Conservation (phyloP, 2,113 vertebrate species). For the Erpornis zantholeuca region DNA sequence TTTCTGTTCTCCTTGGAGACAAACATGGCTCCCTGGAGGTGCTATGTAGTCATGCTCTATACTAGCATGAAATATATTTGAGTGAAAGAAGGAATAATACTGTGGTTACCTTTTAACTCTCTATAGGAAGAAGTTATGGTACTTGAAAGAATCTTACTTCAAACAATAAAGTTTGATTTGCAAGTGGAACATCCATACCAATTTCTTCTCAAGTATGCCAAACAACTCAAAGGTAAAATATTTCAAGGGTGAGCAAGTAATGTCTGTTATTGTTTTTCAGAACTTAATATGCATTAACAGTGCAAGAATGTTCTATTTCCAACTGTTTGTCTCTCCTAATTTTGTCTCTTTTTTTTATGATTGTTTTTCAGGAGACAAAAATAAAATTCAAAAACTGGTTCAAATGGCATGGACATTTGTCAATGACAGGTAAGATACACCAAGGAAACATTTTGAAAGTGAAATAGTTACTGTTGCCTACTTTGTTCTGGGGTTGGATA, state of each 20-base stretch:
- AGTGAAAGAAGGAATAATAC: not conserved
- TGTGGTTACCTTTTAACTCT: not conserved
- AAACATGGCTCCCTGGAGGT: not conserved
- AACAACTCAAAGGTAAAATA: conserved; percentile 94
- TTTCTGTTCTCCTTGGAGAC: not conserved
- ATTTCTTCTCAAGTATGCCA: conserved; percentile 95
- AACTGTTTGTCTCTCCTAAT: not conserved
- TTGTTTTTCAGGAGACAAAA: conserved; percentile 87
- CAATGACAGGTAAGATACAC: conserved; percentile 87
- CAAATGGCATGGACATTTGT: conserved; percentile 99
- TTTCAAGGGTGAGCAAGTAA: not conserved
- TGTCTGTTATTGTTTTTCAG: not conserved
- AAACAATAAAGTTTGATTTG: conserved; percentile 98
- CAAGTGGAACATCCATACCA: conserved; percentile 98
- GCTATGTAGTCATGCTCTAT: not conserved
- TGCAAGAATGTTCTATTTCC: not conserved
- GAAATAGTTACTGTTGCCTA: not conserved
- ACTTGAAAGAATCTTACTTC: conserved; percentile 93
- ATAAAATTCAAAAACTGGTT: conserved; percentile 96
- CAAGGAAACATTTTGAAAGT: not conserved
- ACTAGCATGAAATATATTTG: not conserved
- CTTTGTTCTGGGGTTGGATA: not conserved
- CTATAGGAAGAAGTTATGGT: conserved; percentile 98
- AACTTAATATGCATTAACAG: not conserved
- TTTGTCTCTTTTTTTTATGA: not conserved